Base-by-base conservation (phyloP, 2,797 vertebrate species). In the Novumbra hubbsi region DNA sequence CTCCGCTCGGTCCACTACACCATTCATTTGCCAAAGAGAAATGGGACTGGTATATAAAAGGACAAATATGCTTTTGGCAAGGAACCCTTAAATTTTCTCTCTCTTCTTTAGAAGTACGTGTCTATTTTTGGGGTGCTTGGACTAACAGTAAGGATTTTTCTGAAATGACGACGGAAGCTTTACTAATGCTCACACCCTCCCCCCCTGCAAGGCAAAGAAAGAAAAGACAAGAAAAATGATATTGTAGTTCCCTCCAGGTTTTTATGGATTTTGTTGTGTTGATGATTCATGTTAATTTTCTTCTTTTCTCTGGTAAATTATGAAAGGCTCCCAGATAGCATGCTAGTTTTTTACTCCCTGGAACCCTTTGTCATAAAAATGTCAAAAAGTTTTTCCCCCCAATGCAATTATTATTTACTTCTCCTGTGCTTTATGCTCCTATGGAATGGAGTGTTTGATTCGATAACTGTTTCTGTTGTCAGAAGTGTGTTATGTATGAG, bases 1-100 rank as follows among this genome's bases (percentile, higher is more conserved):
- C 75, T 88, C 87, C 74, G 81, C 89, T 86, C 76, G 72, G 85
- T 87, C 84, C 73, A 80, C 82, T 91, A 85, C 89, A 87, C 85
- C 89, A 87, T 86, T 92, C 86, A 91, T 92, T 93, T 93, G 91
- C 92, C 92, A 93, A 94, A 94, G 92, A 94, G 87, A 88, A 86
- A 87, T 84, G 83, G 83, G 88, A 89, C 80, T 87, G 86, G 86
- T 86, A 86, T 78, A 86, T 71, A 86, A 52, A 90, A 83, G 79
- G 81, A 88, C 85, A 71, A 41, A 65, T 78, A 71, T 73, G 84
- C 79, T 74, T 85, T 86, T 80, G 86, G 82, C 85, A 85, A 85
- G 71, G 80, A 88, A 45, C 76, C 78, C 76, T 80, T 41, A 21
- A 21, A 41, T n/a, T 14, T 77, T 75, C 75, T 79, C 75, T 79